phyloP scores from a whole-genome alignment of 2,797 vertebrate genomes.

The Erethizon dorsatum region DNA sequence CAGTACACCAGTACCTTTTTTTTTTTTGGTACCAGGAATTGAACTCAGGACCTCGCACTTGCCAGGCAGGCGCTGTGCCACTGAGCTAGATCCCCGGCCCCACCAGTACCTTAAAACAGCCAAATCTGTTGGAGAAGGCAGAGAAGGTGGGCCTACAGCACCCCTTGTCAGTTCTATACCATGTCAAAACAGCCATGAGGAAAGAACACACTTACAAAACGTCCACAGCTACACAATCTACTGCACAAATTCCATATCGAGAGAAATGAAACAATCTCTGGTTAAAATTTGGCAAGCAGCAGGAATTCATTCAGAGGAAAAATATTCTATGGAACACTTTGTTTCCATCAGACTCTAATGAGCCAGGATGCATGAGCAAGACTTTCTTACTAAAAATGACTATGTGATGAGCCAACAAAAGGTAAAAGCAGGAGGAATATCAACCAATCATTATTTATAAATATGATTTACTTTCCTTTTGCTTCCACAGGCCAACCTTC shows the following conservation, averaged over 20 bases:
- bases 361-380: background rate
- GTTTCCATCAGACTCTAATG: background rate
- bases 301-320: background rate
- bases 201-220: background rate
- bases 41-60: too few relatives aligned
- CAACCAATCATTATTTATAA: background rate
- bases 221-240: background rate
- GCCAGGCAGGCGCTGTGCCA: too few relatives aligned
- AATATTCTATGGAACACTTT: background rate
- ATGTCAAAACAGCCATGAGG: background rate
- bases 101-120: background rate
- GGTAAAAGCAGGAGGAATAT: background rate
- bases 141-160: background rate
- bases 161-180: background rate
- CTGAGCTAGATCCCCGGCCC: too few relatives aligned
- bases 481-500: background rate
- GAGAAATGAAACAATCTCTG: conserved; percentile 17
- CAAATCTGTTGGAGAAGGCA: background rate
- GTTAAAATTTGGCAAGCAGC: conserved; percentile 15
- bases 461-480: background rate
- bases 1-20: too few relatives aligned
- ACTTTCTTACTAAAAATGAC: background rate
- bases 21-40: too few relatives aligned
- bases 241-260: background rate
- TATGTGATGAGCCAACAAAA: background rate